phyloP scores from a whole-genome alignment of 2,797 vertebrate species.

The Anomalospiza imberbis region DNA sequence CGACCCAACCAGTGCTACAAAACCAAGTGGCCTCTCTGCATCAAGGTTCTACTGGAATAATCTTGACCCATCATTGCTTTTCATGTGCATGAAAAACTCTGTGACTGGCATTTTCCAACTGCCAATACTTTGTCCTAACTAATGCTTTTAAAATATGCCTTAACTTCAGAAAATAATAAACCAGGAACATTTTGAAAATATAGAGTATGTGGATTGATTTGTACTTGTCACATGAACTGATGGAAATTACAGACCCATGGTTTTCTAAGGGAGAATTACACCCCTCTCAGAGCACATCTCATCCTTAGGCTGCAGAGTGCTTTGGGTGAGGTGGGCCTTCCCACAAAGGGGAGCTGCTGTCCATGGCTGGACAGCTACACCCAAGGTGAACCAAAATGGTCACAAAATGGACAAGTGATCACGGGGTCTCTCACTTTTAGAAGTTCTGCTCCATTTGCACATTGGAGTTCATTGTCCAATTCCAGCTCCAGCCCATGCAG shows the following conservation, averaged over 20 bases:
- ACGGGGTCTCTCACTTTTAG: background rate
- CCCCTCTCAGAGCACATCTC: background rate
- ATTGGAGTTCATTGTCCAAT: background rate
- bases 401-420: background rate
- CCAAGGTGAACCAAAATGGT: background rate
- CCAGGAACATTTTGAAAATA: background rate
- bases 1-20: background rate
- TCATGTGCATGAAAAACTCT: background rate
- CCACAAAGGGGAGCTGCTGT: background rate
- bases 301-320: background rate
- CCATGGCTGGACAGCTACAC: background rate
- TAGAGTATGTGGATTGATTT: background rate
- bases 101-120: background rate
- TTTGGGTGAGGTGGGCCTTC: background rate
- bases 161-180: background rate
- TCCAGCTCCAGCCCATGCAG: rapidly evolving
- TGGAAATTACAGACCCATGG: background rate
- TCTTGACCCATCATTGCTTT: background rate
- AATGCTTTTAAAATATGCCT: background rate
- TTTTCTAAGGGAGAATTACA: background rate
- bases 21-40: background rate
- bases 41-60: background rate
- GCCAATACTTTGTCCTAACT: background rate
- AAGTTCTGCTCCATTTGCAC: background rate
- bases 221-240: constrained; percentile 1